Evolutionary conservation across 2,888 invertebrate genomes (phyloP), one percentile per base, ranked within the genome.

Genomic region (Sphaerophoria taeniata): DNA sequence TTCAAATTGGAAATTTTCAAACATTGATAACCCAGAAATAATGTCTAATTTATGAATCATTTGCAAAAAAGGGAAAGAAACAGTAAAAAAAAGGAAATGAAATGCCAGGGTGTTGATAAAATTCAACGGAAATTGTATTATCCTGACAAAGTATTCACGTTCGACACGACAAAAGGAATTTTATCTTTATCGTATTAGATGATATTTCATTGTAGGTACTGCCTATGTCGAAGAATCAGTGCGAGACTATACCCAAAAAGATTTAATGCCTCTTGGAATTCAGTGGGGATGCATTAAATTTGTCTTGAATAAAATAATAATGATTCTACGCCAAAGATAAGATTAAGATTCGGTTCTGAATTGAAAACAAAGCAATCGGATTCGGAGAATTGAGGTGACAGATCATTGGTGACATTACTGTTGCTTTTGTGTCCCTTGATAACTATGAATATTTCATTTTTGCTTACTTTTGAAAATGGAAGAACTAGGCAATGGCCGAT

Each of bases 241-340:
- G 14, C 16, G n/a, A 45, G 39, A 33, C n/a, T 45, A 12, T 6
- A 14, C 34, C 12, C 14, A 34, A 14, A 12, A 34, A 9, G n/a
- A 9, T 60, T 76, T 76, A 65, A n/a, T 55, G 69, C 72, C 76
- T 47, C 45, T 80, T 49, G 6, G 45, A 47, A 69, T 61, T 80
- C 55, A 7, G 14, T 9, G 16, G 56, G 53, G 63, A 14, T 74
- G 53, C 74, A 83, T 53, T 65, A 65, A 71, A 74, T 74, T 78
- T 58, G 47, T 74, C 39, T 49, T 61, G 55, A 65, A 70, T 74
- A 47, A 78, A 74, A 74, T 74, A 74, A 83, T 83, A 65, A 74
- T 49, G 63, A 78, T 70, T 58, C 24, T 24, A 24, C 24, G 24
- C 24, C 24, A 24, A 24, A 24, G 24, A 24, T 24, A 24, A 24